Base-by-base conservation (phyloP, 92 coral and sea anemone species). In the Galaxea fascicularis region DNA sequence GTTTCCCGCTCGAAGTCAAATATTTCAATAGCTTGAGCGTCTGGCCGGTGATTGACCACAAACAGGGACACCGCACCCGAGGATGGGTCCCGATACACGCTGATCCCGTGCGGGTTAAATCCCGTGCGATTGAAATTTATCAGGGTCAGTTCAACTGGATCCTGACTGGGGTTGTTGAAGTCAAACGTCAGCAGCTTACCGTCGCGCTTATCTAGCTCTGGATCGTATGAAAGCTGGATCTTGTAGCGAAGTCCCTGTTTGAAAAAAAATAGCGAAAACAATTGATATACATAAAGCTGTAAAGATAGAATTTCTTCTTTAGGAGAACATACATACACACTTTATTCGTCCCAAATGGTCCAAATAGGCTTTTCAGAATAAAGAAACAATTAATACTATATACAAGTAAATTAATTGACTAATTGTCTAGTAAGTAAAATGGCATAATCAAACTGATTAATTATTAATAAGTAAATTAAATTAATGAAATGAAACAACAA, bases 51-150 rank as follows among this genome's bases (percentile, higher is more conserved):
- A 58, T 95, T 95, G 45, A 95, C 82, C 11, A 95, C 98, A 54
- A 94, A 95, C 65, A 95, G 82, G 0, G 91, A 87, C 17, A 90
- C 83, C 73, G 45, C 83, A 4, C 89, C 87, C 17, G 98, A 77
- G 51, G 54, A 65, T 24, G 91, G 89, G 62, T 95, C 95, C 71
- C 74, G 89, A 78, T 94, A 91, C 53, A 94, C 73, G 70, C 92
- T 89, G 71, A 95, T 84, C 24, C 98, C 98, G 49, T 86, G 98
- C 21, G 98, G 98, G 73, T 86, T 92, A 77, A 95, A 94, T 70
- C 90, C 93, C 27, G 93, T 85, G 76, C 90, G 84, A 67, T 94
- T 86, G 76, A 94, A 95, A 64, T 77, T 59, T 56, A 84, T 88
- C 28, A 94, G 89, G 0, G 94, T 57, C 24, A 95, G 27, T 53